phyloP scores from a whole-genome alignment of 2,797 vertebrate genomes.

The Tokudaia tokunoshimensis region DNA sequence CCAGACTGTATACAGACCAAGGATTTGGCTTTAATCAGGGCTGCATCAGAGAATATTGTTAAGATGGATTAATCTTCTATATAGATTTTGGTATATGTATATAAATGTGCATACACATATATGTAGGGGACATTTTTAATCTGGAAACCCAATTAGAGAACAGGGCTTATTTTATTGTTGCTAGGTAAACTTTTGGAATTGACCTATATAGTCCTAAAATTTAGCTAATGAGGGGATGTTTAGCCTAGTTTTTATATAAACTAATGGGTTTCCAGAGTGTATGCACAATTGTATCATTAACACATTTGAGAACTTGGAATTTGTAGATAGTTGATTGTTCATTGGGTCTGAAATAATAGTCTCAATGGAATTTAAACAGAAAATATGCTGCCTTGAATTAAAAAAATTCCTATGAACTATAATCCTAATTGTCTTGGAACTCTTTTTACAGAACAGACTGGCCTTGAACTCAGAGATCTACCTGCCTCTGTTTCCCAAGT shows the following conservation, averaged over 20 bases:
- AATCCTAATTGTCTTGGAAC: background rate
- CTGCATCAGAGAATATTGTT: conserved; percentile 6
- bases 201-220: background rate
- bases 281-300: background rate
- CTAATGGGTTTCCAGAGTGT: background rate
- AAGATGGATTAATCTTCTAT: conserved; percentile 5
- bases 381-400: background rate
- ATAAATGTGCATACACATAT: background rate
- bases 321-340: background rate
- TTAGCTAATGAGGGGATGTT: conserved; percentile 21
- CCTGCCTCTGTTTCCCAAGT: background rate
- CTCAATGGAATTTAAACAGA: background rate
- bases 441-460: background rate
- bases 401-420: background rate
- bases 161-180: background rate
- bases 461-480: background rate
- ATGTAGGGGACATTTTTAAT: background rate
- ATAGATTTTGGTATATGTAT: background rate
- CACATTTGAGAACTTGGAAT: background rate
- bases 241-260: background rate
- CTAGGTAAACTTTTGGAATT: background rate
- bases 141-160: background rate
- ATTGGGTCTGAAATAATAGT: background rate
- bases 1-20: background rate
- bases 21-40: background rate